Conservation (phyloP, 2,113 vertebrate genomes). For the Ochotona curzoniae region DNA sequence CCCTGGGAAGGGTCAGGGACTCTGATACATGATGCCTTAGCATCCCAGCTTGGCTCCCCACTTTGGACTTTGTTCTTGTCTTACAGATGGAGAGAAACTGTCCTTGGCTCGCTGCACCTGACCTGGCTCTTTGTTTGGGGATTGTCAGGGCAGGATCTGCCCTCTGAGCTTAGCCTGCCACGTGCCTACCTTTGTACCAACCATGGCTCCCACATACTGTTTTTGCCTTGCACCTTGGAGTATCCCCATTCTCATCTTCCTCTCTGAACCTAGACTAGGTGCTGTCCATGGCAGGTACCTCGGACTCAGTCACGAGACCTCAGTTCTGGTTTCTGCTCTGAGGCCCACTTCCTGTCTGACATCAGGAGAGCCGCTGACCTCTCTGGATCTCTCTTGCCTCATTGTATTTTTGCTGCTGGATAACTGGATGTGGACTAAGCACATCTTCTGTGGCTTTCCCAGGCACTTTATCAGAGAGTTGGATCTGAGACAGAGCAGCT, state of each 20-base stretch:
- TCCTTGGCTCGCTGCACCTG: background rate
- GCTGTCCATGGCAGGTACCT: background rate
- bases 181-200: background rate
- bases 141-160: background rate
- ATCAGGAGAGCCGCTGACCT: background rate
- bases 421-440: too few species aligned
- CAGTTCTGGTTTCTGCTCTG: background rate
- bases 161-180: background rate
- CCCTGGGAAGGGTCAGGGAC: too few species aligned
- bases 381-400: background rate
- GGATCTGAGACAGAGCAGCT: too few species aligned
- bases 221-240: background rate
- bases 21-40: too few species aligned
- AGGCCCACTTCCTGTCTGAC: background rate
- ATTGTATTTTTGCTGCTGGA: too few species aligned
- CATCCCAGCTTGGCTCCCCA: background rate
- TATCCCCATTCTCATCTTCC: background rate
- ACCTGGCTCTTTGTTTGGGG: background rate
- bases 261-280: background rate
- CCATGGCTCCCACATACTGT: too few species aligned
- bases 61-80: background rate
- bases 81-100: background rate
- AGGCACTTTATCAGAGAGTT: too few species aligned
- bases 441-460: too few species aligned
- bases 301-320: background rate